Conservation (phyloP, 2,888 invertebrate species). For the Nysson spinosus region DNA sequence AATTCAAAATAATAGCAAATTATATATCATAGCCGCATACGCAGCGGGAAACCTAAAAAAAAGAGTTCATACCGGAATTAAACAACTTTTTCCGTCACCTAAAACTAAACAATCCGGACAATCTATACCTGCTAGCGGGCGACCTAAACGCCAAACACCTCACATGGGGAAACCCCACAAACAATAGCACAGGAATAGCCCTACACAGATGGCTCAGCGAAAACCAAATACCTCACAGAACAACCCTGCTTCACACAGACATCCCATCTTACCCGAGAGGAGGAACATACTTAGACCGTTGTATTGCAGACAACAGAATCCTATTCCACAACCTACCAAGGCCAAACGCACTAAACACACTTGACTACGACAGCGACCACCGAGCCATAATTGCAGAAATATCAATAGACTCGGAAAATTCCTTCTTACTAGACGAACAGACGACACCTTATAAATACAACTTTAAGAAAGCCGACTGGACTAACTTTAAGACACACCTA, state of each 20-base stretch:
- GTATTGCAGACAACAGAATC: constrained; percentile 1
- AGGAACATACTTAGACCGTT: neutral
- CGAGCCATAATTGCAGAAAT: neutral
- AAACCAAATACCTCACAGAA: neutral
- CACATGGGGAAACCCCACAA: neutral
- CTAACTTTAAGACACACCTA: neutral
- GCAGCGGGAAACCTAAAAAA: neutral
- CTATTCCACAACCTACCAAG: neutral
- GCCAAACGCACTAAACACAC: neutral
- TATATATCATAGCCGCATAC: neutral
- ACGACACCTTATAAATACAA: neutral
- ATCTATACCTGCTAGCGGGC: neutral
- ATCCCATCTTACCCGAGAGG: neutral
- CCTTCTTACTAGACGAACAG: neutral
- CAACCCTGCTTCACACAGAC: neutral
- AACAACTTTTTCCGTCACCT: neutral
- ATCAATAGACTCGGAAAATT: neutral
- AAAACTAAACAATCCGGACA: neutral
- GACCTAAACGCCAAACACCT: neutral
- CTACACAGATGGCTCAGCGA: neutral
- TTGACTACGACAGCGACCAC: constrained; percentile 11
- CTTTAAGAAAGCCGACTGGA: neutral
- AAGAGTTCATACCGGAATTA: neutral
- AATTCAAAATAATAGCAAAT: neutral
- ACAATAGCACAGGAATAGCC: neutral